Conservation (phyloP, 1,140 invertebrate species). For the Drosophila chauvacae region DNA sequence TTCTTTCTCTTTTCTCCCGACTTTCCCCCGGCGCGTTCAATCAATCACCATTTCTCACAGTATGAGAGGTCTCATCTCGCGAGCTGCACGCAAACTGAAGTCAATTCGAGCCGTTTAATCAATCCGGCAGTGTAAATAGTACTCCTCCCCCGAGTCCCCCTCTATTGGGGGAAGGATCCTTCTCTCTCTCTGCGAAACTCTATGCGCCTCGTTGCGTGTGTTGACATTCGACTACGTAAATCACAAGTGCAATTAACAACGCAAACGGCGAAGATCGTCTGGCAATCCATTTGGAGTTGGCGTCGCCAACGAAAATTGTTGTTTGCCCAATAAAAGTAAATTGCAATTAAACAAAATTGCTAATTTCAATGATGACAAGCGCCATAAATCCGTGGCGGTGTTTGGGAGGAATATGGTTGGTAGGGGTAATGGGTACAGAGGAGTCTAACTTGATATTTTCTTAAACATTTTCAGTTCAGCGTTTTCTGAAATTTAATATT, state of each 20-base stretch:
- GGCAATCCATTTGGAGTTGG: slow-evolving; percentile 52
- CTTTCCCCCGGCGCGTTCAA: slow-evolving; percentile 61
- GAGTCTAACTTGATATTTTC: no score
- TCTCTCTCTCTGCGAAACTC: neutral
- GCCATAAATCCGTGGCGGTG: slow-evolving; percentile 59
- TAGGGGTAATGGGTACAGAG: slow-evolving; percentile 11
- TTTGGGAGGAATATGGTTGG: slow-evolving; percentile 22
- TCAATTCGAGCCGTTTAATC: slow-evolving; percentile 40
- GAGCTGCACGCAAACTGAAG: slow-evolving; percentile 33
- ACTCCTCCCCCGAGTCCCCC: slow-evolving; percentile 14
- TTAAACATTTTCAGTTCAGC: neutral
- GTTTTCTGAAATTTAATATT: neutral
- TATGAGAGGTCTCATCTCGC: slow-evolving; percentile 9
- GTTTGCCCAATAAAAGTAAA: slow-evolving; percentile 80
- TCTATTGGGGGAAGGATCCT: neutral
- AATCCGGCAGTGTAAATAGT: slow-evolving; percentile 32
- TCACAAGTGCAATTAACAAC: slow-evolving; percentile 79
- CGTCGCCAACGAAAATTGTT: slow-evolving; percentile 71
- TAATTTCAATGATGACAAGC: slow-evolving; percentile 77
- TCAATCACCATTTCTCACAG: slow-evolving; percentile 50
- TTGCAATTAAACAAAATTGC: slow-evolving; percentile 82
- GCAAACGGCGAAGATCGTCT: slow-evolving; percentile 61
- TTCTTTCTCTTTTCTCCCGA: slow-evolving; percentile 41
- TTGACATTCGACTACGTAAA: slow-evolving; percentile 77
- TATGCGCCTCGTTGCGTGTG: slow-evolving; percentile 62